These are phyloP conservation scores for Imbricaverruca yamaguchii DNA, from an alignment of 2,888 invertebrate genomes.

Conservation along the genomic window DNA sequence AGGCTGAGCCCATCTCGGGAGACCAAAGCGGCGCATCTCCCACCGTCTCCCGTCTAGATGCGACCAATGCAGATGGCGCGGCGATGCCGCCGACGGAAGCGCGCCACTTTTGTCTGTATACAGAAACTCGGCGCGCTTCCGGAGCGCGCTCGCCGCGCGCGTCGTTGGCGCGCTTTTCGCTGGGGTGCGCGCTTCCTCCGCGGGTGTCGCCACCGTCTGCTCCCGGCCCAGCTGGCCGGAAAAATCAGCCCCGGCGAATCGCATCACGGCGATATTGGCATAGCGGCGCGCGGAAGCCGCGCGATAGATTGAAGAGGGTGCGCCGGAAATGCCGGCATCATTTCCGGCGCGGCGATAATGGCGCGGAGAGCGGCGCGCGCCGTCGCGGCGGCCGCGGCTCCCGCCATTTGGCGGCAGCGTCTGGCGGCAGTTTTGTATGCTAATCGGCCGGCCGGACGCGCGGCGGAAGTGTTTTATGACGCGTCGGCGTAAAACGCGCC, in stretches of 20 bases:
- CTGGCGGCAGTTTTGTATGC: not conserved
- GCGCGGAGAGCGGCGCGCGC: too few species aligned
- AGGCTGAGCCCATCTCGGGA: too few species aligned
- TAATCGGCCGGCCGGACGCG: not conserved
- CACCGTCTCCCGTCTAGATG: too few species aligned
- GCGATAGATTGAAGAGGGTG: slow-evolving; percentile 8
- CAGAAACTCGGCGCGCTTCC: not conserved
- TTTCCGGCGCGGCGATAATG: slow-evolving; percentile 3
- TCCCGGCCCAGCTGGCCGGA: not conserved
- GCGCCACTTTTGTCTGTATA: not conserved
- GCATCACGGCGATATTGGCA: slow-evolving; percentile 1
- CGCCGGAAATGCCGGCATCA: not conserved
- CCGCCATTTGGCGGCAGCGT: too few species aligned
- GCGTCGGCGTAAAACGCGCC: slow-evolving; percentile 11
- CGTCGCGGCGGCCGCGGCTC: too few species aligned
- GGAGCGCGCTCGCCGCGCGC: not conserved
- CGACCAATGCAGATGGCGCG: too few species aligned
- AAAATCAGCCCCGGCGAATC: slow-evolving; percentile 6
- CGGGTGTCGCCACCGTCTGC: too few species aligned
- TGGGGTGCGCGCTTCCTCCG: too few species aligned
- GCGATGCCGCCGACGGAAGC: not conserved
- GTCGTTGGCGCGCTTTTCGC: too few species aligned
- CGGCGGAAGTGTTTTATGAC: slow-evolving; percentile 4
- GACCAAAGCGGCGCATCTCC: too few species aligned
- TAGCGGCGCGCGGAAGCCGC: not conserved